Percentiles rank a stretch among this genome's conserved stretches.
Evolutionary conservation across 23 tunicate species (phyloP).

Genomic region (Clavelina lepadiformis): DNA sequence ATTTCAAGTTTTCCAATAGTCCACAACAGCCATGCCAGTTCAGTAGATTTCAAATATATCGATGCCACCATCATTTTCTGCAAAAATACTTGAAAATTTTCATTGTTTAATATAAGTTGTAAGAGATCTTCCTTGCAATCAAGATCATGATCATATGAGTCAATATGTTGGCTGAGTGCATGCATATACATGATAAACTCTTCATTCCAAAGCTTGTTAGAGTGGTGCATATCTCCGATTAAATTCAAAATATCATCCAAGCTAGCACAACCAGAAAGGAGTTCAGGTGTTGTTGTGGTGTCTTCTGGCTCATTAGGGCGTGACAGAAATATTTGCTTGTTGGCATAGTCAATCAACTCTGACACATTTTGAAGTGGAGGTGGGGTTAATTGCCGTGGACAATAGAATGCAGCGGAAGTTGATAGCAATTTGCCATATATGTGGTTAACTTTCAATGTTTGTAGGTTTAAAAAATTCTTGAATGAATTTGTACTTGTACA

Average conservation of each 20-base stretch:
- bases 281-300: slow-evolving; percentile 3
- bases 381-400: too few relatives aligned
- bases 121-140: too few relatives aligned
- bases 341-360: slow-evolving; percentile 8
- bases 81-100: slow-evolving; percentile 7
- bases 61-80: background rate
- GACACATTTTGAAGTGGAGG: too few relatives aligned
- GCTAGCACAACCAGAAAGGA: background rate
- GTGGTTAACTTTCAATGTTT: too few relatives aligned
- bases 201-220: slow-evolving; percentile 10
- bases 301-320: slow-evolving; percentile 1
- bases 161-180: background rate
- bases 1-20: slow-evolving; percentile 5
- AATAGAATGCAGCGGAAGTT: too few relatives aligned
- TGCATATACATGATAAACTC: slow-evolving; percentile 3
- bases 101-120: slow-evolving; percentile 1
- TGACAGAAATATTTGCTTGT: slow-evolving; percentile 6
- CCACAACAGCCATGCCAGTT: slow-evolving; percentile 5
- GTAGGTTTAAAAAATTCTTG: too few relatives aligned
- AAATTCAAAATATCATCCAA: slow-evolving; percentile 15
- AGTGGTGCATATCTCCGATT: slow-evolving; percentile 2
- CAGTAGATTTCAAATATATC: background rate
- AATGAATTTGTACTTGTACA: too few relatives aligned
- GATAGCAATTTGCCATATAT: too few relatives aligned
- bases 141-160: too few relatives aligned